phyloP scores from a whole-genome alignment of 2,888 invertebrate genomes.

The Drosophila anomelani region DNA sequence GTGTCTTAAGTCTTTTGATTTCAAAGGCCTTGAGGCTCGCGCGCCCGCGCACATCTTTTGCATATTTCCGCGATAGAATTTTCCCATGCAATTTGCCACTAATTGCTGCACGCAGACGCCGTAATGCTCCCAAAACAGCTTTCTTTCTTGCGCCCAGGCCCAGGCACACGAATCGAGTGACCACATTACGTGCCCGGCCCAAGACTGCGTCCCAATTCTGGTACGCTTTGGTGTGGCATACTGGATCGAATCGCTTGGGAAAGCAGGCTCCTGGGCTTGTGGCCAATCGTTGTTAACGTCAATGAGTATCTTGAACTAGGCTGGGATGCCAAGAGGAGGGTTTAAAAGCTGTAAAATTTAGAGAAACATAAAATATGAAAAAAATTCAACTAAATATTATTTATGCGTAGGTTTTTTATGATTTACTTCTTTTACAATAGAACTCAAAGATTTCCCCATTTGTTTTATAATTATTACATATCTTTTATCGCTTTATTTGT shows the following conservation, averaged over 20 bases:
- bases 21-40: constrained; percentile 44
- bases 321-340: not conserved
- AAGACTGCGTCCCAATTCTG: constrained; percentile 32
- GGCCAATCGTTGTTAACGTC: not conserved
- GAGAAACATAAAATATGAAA: too few species aligned
- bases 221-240: constrained; percentile 2
- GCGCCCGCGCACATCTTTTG: constrained; percentile 60
- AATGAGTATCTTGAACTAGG: not conserved
- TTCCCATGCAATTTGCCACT: constrained; percentile 77
- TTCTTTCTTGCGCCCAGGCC: constrained; percentile 61
- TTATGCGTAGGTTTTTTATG: too few species aligned
- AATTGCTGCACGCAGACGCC: constrained; percentile 74
- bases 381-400: not conserved
- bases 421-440: not conserved
- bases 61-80: constrained; percentile 68
- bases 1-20: constrained; percentile 69
- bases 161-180: constrained; percentile 54
- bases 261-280: constrained; percentile 23
- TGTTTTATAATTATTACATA: not conserved
- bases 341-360: too few species aligned
- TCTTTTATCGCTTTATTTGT: not conserved
- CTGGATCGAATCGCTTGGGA: constrained; percentile 31
- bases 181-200: constrained; percentile 51
- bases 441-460: not conserved
- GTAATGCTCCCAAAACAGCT: constrained; percentile 46